Conservation (phyloP, 1,140 invertebrate genomes). For the Drosophila sturtevanti region DNA sequence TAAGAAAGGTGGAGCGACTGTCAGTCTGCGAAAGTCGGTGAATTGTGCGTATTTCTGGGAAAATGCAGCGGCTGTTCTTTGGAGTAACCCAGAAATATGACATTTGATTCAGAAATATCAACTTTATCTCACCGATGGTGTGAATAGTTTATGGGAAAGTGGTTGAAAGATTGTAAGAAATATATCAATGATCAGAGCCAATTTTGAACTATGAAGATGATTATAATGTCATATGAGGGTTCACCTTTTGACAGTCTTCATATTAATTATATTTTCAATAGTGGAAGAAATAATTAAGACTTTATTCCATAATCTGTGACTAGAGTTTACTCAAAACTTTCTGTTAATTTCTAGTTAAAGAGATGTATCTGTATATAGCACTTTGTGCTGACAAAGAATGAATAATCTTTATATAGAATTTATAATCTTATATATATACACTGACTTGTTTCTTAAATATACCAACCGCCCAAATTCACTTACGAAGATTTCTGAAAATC, state of each 20-base stretch:
- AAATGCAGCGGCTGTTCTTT: slow-evolving; percentile 35
- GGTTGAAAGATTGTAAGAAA: slow-evolving; percentile 6
- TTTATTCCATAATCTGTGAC: too few species aligned
- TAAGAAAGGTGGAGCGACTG: slow-evolving; percentile 2
- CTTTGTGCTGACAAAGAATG: too few species aligned
- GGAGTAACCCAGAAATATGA: slow-evolving; percentile 58
- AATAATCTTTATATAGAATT: too few species aligned
- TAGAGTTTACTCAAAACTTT: too few species aligned
- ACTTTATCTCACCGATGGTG: slow-evolving; percentile 5
- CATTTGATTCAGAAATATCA: slow-evolving; percentile 47
- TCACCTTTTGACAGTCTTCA: not conserved
- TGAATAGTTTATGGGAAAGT: slow-evolving; percentile 26
- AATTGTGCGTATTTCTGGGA: slow-evolving; percentile 37
- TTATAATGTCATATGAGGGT: not conserved
- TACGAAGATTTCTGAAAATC: not conserved
- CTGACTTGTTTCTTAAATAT: too few species aligned
- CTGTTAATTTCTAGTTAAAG: too few species aligned
- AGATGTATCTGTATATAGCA: too few species aligned
- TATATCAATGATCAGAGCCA: not conserved
- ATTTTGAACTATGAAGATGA: not conserved
- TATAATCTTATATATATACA: too few species aligned
- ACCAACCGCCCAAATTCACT: too few species aligned
- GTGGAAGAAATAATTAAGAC: too few species aligned
- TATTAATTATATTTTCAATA: too few species aligned
- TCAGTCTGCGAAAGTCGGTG: slow-evolving; percentile 38